phyloP scores from a whole-genome alignment of 2,888 invertebrate species.

The Exocentrus adspersus region DNA sequence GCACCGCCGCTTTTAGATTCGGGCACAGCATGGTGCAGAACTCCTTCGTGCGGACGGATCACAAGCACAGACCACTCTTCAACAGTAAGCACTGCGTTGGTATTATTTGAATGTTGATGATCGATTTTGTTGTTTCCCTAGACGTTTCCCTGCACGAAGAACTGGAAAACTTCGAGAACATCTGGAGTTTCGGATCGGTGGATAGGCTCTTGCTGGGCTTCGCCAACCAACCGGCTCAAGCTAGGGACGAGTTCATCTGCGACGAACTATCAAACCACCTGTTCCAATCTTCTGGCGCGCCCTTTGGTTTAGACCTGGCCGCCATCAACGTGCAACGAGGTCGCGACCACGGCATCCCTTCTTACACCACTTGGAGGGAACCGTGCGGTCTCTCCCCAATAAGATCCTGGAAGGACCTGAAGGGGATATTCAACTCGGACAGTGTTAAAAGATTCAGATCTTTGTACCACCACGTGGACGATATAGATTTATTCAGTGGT shows the following conservation, averaged over 20 bases:
- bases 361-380: conserved; percentile 82
- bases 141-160: conserved; percentile 86
- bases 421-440: conserved; percentile 71
- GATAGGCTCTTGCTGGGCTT: conserved; percentile 82
- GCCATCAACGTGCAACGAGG: conserved; percentile 90
- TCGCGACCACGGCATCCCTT: conserved; percentile 85
- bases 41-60: conserved; percentile 78
- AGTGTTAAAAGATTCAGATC: conserved; percentile 71
- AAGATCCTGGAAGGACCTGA: conserved; percentile 75
- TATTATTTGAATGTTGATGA: neutral
- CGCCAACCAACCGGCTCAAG: conserved; percentile 79
- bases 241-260: conserved; percentile 83
- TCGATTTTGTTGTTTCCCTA: too few relatives aligned
- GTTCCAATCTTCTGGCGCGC: conserved; percentile 77
- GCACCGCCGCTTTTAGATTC: conserved; percentile 85
- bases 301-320: conserved; percentile 86
- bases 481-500: conserved; percentile 86
- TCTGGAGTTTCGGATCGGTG: conserved; percentile 82
- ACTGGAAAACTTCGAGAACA: conserved; percentile 73
- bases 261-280: conserved; percentile 85
- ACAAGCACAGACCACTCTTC: conserved; percentile 72
- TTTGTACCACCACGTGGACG: conserved; percentile 74
- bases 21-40: conserved; percentile 88
- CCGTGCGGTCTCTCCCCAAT: conserved; percentile 80
- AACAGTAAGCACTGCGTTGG: conserved; percentile 74